phyloP scores from a whole-genome alignment of 1,140 invertebrate genomes.

The Drosophila orena region DNA sequence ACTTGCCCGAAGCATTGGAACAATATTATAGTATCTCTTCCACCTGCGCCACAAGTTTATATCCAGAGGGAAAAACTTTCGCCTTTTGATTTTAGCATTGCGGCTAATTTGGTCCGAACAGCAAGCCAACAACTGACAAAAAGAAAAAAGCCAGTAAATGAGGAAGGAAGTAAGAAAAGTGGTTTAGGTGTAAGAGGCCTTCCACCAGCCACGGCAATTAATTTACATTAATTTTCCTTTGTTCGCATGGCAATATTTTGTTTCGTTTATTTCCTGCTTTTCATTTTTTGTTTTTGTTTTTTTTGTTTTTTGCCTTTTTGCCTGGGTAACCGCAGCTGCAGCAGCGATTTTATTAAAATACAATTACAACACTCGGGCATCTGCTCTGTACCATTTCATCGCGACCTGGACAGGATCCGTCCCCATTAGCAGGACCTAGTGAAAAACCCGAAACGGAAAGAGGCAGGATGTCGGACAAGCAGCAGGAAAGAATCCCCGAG shows the following conservation, averaged over 20 bases:
- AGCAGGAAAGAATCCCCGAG: background rate
- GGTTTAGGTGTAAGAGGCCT: constrained; percentile 38
- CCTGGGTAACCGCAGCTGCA: constrained; percentile 2
- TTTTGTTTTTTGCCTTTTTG: background rate
- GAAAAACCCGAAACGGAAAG: background rate
- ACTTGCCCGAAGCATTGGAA: constrained; percentile 3
- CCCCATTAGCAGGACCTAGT: background rate
- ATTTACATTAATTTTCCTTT: constrained; percentile 66
- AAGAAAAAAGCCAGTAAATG: background rate
- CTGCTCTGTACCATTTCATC: constrained; percentile 19
- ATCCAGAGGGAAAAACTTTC: background rate
- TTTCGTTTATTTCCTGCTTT: background rate
- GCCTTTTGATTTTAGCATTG: constrained; percentile 9
- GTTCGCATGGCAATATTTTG: constrained; percentile 22
- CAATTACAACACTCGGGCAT: constrained; percentile 61
- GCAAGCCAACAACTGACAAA: background rate
- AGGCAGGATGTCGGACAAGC: constrained; percentile 42
- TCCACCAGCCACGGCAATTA: constrained; percentile 59
- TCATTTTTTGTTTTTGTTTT: background rate
- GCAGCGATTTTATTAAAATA: constrained; percentile 60
- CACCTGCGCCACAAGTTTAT: background rate
- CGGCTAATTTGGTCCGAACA: constrained; percentile 15
- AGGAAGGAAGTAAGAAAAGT: background rate
- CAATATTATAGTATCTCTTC: background rate
- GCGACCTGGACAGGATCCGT: constrained; percentile 7